These are phyloP conservation scores for Drosophila yakuba DNA, from an alignment of 1,140 invertebrate genomes.

Conservation along the genomic window DNA sequence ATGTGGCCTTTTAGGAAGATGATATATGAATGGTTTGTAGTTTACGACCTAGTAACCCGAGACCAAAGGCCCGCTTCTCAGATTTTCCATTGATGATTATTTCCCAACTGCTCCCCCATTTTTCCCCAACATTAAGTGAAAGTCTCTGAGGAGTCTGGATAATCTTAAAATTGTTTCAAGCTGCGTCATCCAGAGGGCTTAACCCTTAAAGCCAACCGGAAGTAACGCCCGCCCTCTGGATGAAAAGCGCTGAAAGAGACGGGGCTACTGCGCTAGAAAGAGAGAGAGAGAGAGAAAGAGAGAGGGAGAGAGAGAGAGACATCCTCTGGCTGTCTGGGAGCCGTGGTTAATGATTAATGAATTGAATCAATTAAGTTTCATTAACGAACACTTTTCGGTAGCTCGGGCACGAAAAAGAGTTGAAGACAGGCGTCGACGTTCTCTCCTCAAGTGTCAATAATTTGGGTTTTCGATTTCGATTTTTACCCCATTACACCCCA, in stretches of 20 bases:
- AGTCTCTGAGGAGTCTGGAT: conserved; percentile 34
- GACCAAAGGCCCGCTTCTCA: conserved; percentile 24
- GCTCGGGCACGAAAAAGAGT: conserved; percentile 47
- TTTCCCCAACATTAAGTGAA: conserved; percentile 38
- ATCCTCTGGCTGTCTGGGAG: conserved; percentile 17
- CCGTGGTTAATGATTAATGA: conserved; percentile 78
- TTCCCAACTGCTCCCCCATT: conserved; percentile 4
- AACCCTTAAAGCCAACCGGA: conserved; percentile 34
- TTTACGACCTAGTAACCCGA: conserved; percentile 69
- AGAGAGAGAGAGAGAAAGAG: not conserved
- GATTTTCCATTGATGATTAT: not conserved
- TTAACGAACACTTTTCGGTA: conserved; percentile 81
- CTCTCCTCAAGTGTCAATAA: conserved; percentile 83
- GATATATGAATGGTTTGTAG: conserved; percentile 57
- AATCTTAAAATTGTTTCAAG: conserved; percentile 11
- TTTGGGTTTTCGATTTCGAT: conserved; percentile 62
- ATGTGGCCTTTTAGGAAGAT: conserved; percentile 49
- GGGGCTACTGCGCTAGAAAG: not conserved
- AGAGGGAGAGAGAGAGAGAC: not conserved
- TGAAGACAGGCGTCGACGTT: conserved; percentile 47
- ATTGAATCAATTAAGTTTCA: conserved; percentile 84
- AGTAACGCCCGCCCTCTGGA: conserved; percentile 21
- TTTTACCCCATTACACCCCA: conserved; percentile 12
- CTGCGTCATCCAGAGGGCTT: conserved; percentile 18
- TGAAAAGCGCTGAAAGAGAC: not conserved